These are phyloP conservation scores for Sphaeramia orbicularis DNA, from an alignment of 2,797 vertebrate species.

Conservation along the genomic window DNA sequence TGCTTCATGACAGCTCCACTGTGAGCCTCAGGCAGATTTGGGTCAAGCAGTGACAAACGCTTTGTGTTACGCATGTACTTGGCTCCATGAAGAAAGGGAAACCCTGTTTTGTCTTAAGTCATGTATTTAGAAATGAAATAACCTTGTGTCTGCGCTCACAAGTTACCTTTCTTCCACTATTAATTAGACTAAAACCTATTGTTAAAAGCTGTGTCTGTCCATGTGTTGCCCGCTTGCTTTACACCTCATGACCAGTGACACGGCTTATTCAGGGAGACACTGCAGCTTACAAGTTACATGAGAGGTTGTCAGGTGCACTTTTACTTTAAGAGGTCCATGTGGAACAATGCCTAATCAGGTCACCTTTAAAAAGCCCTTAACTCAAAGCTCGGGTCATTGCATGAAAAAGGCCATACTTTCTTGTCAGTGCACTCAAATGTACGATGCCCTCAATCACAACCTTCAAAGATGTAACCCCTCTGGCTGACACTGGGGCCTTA, in stretches of 20 bases:
- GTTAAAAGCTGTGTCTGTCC: background rate
- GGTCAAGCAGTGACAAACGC: conserved; percentile 69
- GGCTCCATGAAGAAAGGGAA: conserved; percentile 40
- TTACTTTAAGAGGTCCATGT: conserved; percentile 12
- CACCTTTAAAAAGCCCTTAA: conserved; percentile 33
- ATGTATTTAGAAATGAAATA: conserved; percentile 18
- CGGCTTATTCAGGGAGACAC: background rate
- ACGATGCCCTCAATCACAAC: background rate
- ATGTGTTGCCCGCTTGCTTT: background rate
- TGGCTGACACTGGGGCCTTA: background rate
- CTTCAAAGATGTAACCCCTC: conserved; percentile 10
- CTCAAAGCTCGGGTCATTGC: background rate
- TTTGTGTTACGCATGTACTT: conserved; percentile 37
- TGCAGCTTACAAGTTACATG: background rate
- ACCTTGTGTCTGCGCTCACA: conserved; percentile 11
- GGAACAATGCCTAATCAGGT: conserved; percentile 28
- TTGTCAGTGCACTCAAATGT: background rate
- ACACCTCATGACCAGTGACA: background rate
- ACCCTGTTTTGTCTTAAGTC: conserved; percentile 29
- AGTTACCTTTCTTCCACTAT: conserved; percentile 7
- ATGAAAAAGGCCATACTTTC: conserved; percentile 9
- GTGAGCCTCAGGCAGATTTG: conserved; percentile 60
- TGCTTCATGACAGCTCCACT: conserved; percentile 34
- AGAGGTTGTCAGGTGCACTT: conserved; percentile 10
- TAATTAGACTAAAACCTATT: background rate